Evolutionary conservation across 2,113 vertebrate species (phyloP), one percentile per base, ranked within the genome.

Genomic region (Sturnira hondurensis): DNA sequence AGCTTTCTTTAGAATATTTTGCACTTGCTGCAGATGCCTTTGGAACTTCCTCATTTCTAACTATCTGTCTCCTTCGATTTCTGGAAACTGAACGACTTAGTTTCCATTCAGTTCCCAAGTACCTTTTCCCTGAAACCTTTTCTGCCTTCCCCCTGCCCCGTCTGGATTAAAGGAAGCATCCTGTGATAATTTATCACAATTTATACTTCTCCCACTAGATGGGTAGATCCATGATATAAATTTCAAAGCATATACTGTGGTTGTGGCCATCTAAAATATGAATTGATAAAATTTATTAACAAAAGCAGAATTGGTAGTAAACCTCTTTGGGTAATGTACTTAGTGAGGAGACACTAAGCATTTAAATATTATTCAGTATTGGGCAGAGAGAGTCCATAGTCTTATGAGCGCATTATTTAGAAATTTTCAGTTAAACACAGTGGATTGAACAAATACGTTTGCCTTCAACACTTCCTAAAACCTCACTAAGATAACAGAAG

Each of bases 361-460:
- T 82, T 85, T 80, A 76, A 85, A 61, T 91, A 89, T 28, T 63
- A 61, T 73, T 88, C 17, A 33, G 1, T 56, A 67, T 28, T 91
- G 38, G 71, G 38, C 68, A 74, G n/a, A 91, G 41, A 63, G 58
- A 58, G 36, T 76, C 56, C 68, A 24, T 45, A 47, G 38, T 91
- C 50, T 95, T 96, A 50, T 73, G 8, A 77, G 52, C 52, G 47
- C 24, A 17, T 89, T 85, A 86, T 89, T 89, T 94, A 78, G 73
- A 94, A 92, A 89, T 9, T 84, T 92, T 65, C 31, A 36, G 33
- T 81, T 78, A 78, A 61, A 63, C 41, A 50, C 13, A 10, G n/a
- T 83, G 2, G 68, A 58, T 83, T n/a, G 50, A 92, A 80, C 28
- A 93, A 22, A n/a, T 52, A 9, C 80, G 33, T 91, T 92, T 96